Percentiles rank a stretch among this genome's conserved stretches.
Evolutionary conservation across 2,888 invertebrate species (phyloP).

Genomic region (Drosophila seclusa): DNA sequence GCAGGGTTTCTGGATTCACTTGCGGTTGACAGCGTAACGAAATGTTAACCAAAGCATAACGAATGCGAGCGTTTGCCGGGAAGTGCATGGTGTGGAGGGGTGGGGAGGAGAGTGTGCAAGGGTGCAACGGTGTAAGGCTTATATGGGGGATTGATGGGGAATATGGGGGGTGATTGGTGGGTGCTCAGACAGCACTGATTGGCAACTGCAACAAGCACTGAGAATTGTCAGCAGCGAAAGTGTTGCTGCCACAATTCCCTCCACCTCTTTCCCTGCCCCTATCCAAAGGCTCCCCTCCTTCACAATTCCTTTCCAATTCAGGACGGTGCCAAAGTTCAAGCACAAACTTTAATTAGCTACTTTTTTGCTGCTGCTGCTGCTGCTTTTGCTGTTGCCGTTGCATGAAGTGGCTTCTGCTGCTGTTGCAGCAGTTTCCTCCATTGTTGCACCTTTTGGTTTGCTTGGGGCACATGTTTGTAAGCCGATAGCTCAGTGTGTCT

Average conservation of each 20-base stretch:
- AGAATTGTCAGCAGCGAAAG: constrained; percentile 56
- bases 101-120: not conserved
- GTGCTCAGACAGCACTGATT: constrained; percentile 17
- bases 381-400: constrained; percentile 23
- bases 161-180: not conserved
- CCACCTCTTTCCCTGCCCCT: not conserved
- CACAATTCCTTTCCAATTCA: not conserved
- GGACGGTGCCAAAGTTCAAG: constrained; percentile 66
- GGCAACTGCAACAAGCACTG: constrained; percentile 22
- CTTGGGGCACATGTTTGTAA: constrained; percentile 56
- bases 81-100: not conserved
- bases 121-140: not conserved
- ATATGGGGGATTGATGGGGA: not conserved
- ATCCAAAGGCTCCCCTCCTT: not conserved
- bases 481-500: constrained; percentile 47
- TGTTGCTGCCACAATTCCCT: constrained; percentile 51
- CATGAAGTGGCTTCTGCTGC: constrained; percentile 58
- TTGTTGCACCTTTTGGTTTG: constrained; percentile 71
- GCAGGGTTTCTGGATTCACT: constrained; percentile 50
- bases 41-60: constrained; percentile 78
- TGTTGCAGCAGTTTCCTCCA: constrained; percentile 61
- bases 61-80: constrained; percentile 46
- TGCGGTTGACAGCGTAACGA: constrained; percentile 78
- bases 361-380: constrained; percentile 45
- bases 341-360: constrained; percentile 79